A percentile compares a stretch with the other conserved stretches of the same genome.
phyloP scores from a whole-genome alignment of 2,888 invertebrate genomes.

The Cosmia trapezina region DNA sequence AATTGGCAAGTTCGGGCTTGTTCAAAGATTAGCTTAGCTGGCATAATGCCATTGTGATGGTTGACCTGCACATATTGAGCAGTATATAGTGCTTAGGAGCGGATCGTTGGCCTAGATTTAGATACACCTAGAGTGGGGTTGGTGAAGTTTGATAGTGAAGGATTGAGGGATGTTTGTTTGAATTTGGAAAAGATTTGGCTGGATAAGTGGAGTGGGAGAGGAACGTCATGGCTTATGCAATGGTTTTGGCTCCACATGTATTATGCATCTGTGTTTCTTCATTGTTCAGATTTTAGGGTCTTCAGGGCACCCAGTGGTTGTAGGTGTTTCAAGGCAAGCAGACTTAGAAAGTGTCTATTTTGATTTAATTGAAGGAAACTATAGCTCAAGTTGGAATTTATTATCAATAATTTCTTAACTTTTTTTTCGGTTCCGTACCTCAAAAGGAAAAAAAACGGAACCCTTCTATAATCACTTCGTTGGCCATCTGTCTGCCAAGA shows the following conservation, averaged over 20 bases:
- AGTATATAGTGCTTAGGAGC: slow-evolving; percentile 53
- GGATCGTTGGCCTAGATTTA: slow-evolving; percentile 66
- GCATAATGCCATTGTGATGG: slow-evolving; percentile 73
- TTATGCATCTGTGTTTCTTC: not conserved
- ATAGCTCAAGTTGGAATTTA: not conserved
- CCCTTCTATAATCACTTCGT: too few species aligned
- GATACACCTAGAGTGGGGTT: slow-evolving; percentile 43
- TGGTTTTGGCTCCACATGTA: not conserved
- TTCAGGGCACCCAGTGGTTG: not conserved
- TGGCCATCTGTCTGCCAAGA: too few species aligned
- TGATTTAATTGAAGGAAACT: not conserved
- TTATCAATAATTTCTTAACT: not conserved
- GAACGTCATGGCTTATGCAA: not conserved
- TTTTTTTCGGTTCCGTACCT: too few species aligned
- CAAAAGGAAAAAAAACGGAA: too few species aligned
- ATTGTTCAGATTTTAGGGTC: not conserved
- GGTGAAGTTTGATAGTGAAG: slow-evolving; percentile 17
- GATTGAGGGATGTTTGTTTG: slow-evolving; percentile 14
- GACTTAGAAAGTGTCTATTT: not conserved
- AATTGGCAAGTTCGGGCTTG: slow-evolving; percentile 73
- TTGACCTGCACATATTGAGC: slow-evolving; percentile 67
- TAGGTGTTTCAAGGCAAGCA: not conserved
- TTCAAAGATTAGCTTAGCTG: slow-evolving; percentile 76
- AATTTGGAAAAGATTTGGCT: slow-evolving; percentile 7
- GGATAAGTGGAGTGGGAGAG: not conserved